phyloP scores from a whole-genome alignment of 2,113 vertebrate genomes.

The Hassar affinis region DNA sequence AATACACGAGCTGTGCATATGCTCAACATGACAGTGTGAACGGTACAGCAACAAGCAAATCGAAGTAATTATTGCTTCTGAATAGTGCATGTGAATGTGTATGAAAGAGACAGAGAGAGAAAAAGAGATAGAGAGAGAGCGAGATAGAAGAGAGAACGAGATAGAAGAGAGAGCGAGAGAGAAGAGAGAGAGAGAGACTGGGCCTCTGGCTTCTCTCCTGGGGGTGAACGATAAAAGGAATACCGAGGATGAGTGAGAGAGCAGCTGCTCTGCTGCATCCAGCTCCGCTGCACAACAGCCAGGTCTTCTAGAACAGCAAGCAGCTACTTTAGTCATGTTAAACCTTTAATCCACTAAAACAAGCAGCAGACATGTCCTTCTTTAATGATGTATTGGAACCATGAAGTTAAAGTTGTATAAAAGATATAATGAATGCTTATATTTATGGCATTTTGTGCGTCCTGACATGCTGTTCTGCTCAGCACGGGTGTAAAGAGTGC shows the following conservation, averaged over 20 bases:
- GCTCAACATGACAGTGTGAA: background rate
- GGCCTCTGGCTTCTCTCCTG: background rate
- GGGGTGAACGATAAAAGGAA: slow-evolving; percentile 32
- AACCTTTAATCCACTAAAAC: background rate
- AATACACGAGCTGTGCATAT: background rate
- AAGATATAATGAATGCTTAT: background rate
- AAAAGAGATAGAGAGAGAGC: slow-evolving; percentile 6
- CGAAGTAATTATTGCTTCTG: slow-evolving; percentile 10
- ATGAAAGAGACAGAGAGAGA: background rate
- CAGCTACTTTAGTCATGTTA: background rate
- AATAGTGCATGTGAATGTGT: slow-evolving; percentile 5
- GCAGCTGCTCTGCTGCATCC: slow-evolving; percentile 40
- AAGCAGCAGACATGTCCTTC: background rate
- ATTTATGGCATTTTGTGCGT: background rate
- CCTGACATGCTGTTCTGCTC: background rate
- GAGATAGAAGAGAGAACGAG: background rate
- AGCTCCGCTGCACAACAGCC: background rate
- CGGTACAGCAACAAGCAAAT: slow-evolving; percentile 53
- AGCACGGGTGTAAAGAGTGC: background rate
- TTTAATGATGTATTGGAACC: too few relatives aligned
- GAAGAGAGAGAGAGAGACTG: slow-evolving; percentile 14
- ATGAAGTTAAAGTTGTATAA: background rate
- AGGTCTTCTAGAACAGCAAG: slow-evolving; percentile 6
- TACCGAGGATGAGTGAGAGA: slow-evolving; percentile 30
- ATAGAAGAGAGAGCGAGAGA: slow-evolving; percentile 21